Evolutionary conservation across 2,113 vertebrate species (phyloP), one percentile per base, ranked within the genome.

Genomic region (Verasper variegatus): DNA sequence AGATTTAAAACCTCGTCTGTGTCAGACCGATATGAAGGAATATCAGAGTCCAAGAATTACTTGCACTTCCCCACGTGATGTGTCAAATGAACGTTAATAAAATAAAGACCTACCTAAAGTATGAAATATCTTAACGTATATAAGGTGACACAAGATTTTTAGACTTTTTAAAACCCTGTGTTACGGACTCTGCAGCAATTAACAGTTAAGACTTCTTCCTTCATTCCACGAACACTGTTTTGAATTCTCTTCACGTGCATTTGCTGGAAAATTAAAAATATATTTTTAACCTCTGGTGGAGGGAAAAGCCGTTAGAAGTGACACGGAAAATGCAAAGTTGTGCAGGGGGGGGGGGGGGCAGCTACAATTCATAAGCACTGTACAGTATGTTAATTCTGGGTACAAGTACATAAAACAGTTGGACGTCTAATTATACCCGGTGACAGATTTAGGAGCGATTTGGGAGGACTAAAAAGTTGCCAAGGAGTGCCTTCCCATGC

Each of bases 381-480:
- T 8, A 3, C 13, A 20, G 8, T 4, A 2, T 49, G 27, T 40
- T 51, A 31, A 65, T 24, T 59, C 49, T 27, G 23, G 42, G 31
- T n/a, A 10, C 40, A 52, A 51, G 71, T 58, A 18, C 51, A 79
- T 70, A 2, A 66, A 77, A 56, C 72, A 55, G 24, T 23, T 55
- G 59, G 51, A 47, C 21, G 42, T 67, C 60, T 65, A 72, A 69
- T 57, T 72, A 72, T 45, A 51, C 1, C 40, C 47, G 40, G 17
- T 65, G 67, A 60, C 54, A 81, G 72, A 45, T 75, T 71, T 75
- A 61, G 57, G 49, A 20, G 26, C 27, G 56, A 71, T 64, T 26
- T 20, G 26, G 24, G 27, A 27, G 45, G 42, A 63, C 18, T 13
- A 10, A 47, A n/a, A 72, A 49, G 65, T 12, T 35, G 69, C 24